Percentiles rank a stretch among this genome's conserved stretches.
Conservation (phyloP, 2,113 vertebrate species). For the Noctilio leporinus region DNA sequence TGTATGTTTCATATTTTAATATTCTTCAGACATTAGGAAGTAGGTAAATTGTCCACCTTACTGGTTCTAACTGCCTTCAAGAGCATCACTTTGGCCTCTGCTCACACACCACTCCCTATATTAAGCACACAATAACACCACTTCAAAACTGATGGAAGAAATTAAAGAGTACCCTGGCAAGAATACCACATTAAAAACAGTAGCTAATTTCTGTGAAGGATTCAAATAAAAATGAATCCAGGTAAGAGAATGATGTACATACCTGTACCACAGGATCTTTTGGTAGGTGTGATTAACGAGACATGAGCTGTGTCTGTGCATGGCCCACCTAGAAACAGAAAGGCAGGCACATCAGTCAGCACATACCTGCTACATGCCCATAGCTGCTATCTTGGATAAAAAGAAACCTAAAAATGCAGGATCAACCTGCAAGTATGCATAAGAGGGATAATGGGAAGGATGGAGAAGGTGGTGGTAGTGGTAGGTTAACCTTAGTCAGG, state of each 20-base stretch:
- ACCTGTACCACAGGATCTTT: slow-evolving; percentile 94
- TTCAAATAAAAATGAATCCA: slow-evolving; percentile 13
- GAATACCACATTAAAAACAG: neutral
- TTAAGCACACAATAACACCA: neutral
- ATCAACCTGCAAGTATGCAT: neutral
- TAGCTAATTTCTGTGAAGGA: slow-evolving; percentile 13
- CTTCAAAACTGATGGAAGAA: neutral
- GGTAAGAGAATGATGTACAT: slow-evolving; percentile 63
- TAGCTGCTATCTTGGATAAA: neutral
- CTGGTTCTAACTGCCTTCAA: neutral
- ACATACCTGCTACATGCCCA: neutral
- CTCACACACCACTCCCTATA: neutral
- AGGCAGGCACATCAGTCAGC: slow-evolving; percentile 60
- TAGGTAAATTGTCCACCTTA: neutral
- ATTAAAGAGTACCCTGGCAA: neutral
- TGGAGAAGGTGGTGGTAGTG: neutral
- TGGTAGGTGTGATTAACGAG: slow-evolving; percentile 89
- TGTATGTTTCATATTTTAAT: neutral
- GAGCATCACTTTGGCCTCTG: neutral
- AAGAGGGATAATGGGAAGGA: neutral
- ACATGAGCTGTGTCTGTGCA: slow-evolving; percentile 91
- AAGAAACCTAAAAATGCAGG: neutral
- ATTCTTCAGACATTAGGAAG: neutral
- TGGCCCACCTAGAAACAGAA: slow-evolving; percentile 85
- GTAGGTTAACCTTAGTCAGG: neutral